phyloP scores from a whole-genome alignment of 1,140 invertebrate species.

The Paralvinella palmiformis region DNA sequence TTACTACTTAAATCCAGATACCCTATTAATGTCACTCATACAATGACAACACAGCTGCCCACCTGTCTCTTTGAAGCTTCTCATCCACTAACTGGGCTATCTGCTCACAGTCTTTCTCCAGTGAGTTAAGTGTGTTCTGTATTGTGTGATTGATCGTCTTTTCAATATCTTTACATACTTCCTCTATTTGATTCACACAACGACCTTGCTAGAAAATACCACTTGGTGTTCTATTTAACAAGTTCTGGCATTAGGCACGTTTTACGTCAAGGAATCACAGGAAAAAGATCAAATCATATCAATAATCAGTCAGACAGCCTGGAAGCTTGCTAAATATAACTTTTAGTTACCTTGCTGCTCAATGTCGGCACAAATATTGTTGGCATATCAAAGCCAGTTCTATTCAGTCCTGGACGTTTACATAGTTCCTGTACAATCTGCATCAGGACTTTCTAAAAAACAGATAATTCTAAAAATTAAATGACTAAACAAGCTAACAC shows the following conservation, averaged over 20 bases:
- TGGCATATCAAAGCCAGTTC: slow-evolving; percentile 61
- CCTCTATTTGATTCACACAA: slow-evolving; percentile 60
- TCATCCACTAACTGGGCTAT: slow-evolving; percentile 51
- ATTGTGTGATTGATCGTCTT: slow-evolving; percentile 60
- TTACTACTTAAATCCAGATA: background rate
- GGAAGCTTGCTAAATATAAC: no score
- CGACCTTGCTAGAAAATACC: slow-evolving; percentile 46
- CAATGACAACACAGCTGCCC: background rate
- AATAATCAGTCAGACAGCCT: slow-evolving; percentile 1
- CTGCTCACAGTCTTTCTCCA: slow-evolving; percentile 56
- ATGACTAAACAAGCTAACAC: no score
- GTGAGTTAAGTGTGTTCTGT: slow-evolving; percentile 58
- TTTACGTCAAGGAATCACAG: background rate
- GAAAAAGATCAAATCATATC: background rate
- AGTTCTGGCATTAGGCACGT: background rate
- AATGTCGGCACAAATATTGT: slow-evolving; percentile 59
- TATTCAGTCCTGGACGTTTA: slow-evolving; percentile 58
- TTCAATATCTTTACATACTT: slow-evolving; percentile 57
- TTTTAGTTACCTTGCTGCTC: slow-evolving; percentile 53
- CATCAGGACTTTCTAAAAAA: slow-evolving; percentile 58
- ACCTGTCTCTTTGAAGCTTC: slow-evolving; percentile 51
- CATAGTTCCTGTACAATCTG: slow-evolving; percentile 63
- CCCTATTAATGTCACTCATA: background rate
- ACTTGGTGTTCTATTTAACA: background rate
- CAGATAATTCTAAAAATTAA: slow-evolving; percentile 22